Percentiles rank a stretch among this genome's conserved stretches.
These are phyloP conservation scores for Phasia obesa DNA, from an alignment of 2,888 invertebrate genomes.

Conservation along the genomic window DNA sequence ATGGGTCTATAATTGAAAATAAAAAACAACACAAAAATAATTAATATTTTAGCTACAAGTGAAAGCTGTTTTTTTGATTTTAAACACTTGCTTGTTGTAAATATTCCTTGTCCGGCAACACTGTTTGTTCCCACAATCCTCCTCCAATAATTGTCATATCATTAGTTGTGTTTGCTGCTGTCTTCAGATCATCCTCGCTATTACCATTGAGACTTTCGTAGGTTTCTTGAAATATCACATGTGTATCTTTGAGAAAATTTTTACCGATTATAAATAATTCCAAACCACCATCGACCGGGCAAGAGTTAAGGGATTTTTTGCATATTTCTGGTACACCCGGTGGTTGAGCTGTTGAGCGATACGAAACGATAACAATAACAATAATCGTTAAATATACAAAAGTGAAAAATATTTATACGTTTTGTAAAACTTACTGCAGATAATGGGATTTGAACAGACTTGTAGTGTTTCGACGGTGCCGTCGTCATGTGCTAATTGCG, in stretches of 20 bases:
- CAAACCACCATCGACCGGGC: slow-evolving; percentile 90
- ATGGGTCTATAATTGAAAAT: slow-evolving; percentile 87
- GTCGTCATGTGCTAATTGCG: slow-evolving; percentile 89
- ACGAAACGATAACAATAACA: slow-evolving; percentile 67
- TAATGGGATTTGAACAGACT: slow-evolving; percentile 94
- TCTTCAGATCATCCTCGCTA: slow-evolving; percentile 70
- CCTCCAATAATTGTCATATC: slow-evolving; percentile 81
- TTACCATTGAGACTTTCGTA: slow-evolving; percentile 74
- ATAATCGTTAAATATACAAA: background rate
- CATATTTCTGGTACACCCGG: slow-evolving; percentile 96
- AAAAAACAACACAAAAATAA: background rate
- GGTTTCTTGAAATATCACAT: slow-evolving; percentile 87
- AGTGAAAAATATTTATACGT: background rate
- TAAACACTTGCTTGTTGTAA: slow-evolving; percentile 87
- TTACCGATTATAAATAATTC: slow-evolving; percentile 95
- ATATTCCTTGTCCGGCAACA: slow-evolving; percentile 94
- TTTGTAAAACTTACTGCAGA: slow-evolving; percentile 89
- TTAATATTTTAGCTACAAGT: background rate
- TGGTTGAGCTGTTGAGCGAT: slow-evolving; percentile 93
- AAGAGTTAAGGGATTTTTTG: slow-evolving; percentile 92
- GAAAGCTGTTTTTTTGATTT: background rate
- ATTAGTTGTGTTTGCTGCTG: slow-evolving; percentile 70
- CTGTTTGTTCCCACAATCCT: slow-evolving; percentile 89
- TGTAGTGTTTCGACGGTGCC: slow-evolving; percentile 92
- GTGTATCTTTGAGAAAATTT: slow-evolving; percentile 95